phyloP scores from a whole-genome alignment of 1,140 invertebrate species.

The Musca vetustissima region DNA sequence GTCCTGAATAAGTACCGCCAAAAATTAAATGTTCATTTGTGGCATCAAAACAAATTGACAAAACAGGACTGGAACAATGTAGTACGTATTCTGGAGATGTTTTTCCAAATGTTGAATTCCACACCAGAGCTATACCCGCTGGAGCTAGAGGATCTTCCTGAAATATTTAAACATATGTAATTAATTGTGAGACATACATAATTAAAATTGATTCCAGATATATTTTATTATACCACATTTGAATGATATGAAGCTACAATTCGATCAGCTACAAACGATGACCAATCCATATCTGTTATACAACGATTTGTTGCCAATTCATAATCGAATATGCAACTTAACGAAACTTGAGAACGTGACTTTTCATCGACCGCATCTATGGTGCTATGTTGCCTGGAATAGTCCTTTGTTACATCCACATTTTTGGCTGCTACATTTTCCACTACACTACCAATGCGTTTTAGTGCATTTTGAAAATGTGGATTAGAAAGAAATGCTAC shows the following conservation, averaged over 20 bases:
- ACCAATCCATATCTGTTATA: constrained; percentile 95
- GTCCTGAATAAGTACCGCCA: constrained; percentile 97
- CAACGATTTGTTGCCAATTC: constrained; percentile 96
- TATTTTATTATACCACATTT: constrained; percentile 64
- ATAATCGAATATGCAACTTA: constrained; percentile 89
- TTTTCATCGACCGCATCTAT: constrained; percentile 87
- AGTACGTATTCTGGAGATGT: constrained; percentile 96
- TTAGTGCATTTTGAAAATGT: constrained; percentile 91
- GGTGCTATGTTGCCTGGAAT: constrained; percentile 76
- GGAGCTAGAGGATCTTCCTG: constrained; percentile 90
- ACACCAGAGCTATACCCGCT: constrained; percentile 95
- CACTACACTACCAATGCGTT: constrained; percentile 81
- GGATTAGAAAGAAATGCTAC: constrained; percentile 91
- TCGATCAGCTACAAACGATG: constrained; percentile 90
- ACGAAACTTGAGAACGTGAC: constrained; percentile 80
- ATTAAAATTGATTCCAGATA: no score
- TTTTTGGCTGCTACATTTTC: constrained; percentile 90
- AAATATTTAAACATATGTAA: neutral
- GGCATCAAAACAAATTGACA: constrained; percentile 93
- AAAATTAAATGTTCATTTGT: constrained; percentile 98
- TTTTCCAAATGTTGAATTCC: constrained; percentile 98
- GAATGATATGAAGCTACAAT: constrained; percentile 92
- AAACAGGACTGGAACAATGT: constrained; percentile 95
- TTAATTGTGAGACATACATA: no score
- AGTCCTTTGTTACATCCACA: constrained; percentile 92